phyloP scores from a whole-genome alignment of 2,888 invertebrate species.

The Nomada goodeniana region DNA sequence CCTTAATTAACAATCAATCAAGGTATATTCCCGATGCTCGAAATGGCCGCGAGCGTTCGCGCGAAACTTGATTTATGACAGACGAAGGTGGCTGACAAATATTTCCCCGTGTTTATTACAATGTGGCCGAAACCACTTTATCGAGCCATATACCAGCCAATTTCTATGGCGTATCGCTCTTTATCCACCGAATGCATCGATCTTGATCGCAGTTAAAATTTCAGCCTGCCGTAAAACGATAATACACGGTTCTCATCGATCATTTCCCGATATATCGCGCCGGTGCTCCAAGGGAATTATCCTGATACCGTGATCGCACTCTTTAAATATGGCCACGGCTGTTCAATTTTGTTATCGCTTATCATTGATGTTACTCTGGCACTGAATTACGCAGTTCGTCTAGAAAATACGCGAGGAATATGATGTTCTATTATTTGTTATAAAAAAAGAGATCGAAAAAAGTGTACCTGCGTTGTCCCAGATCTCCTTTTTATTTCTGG shows the following conservation, averaged over 20 bases:
- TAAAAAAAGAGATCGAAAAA: no score
- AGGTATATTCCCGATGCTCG: conserved; percentile 17
- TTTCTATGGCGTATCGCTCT: conserved; percentile 42
- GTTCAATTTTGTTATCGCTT: conserved; percentile 27
- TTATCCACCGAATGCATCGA: conserved; percentile 45
- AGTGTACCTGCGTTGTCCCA: no score
- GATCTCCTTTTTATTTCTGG: no score
- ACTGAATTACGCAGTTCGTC: background rate
- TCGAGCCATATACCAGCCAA: conserved; percentile 31
- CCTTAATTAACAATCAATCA: conserved; percentile 47
- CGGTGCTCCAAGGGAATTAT: conserved; percentile 34
- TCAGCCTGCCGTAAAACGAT: conserved; percentile 26
- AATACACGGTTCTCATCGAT: conserved; percentile 40
- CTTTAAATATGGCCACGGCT: conserved; percentile 26
- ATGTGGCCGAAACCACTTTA: conserved; percentile 50
- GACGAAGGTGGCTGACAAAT: conserved; percentile 57
- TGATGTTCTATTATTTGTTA: no score
- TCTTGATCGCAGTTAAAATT: conserved; percentile 36
- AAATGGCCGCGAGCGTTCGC: conserved; percentile 1
- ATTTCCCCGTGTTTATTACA: conserved; percentile 53
- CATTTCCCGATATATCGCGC: conserved; percentile 33
- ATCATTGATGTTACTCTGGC: conserved; percentile 22
- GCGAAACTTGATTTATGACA: conserved; percentile 46
- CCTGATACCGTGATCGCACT: conserved; percentile 27
- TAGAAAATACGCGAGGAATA: no score